These are phyloP conservation scores for Drosophila lutescens DNA, from an alignment of 2,888 invertebrate species.

Conservation along the genomic window DNA sequence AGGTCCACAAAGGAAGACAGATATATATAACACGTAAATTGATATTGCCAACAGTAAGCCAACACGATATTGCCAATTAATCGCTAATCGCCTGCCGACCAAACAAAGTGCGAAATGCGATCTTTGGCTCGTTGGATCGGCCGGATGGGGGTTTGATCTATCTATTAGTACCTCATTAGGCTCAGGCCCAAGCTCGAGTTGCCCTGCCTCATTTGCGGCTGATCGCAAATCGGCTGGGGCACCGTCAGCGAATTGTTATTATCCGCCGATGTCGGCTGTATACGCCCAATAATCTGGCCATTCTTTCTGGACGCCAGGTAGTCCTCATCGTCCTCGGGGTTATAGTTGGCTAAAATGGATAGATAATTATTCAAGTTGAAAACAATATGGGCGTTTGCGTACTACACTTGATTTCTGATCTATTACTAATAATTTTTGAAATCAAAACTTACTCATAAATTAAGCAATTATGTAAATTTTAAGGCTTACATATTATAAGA, in stretches of 20 bases:
- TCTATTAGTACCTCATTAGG: constrained; percentile 78
- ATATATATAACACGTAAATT: constrained; percentile 16
- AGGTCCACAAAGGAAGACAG: not conserved
- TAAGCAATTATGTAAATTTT: too few relatives aligned
- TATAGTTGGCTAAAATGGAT: constrained; percentile 82
- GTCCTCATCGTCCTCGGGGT: constrained; percentile 84
- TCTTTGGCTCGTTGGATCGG: constrained; percentile 16
- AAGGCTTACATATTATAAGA: too few relatives aligned
- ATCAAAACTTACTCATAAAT: too few relatives aligned
- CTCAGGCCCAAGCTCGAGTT: constrained; percentile 65
- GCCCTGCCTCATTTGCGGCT: constrained; percentile 78
- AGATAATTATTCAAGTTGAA: not conserved
- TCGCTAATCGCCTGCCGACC: constrained; percentile 34
- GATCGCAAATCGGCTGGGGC: constrained; percentile 81
- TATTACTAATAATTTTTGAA: too few relatives aligned
- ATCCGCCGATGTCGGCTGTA: constrained; percentile 71
- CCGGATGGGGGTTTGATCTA: constrained; percentile 37
- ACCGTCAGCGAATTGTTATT: constrained; percentile 81
- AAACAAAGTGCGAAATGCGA: constrained; percentile 44
- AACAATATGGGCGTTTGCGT: too few relatives aligned
- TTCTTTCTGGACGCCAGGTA: constrained; percentile 79
- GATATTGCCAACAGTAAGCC: constrained; percentile 28
- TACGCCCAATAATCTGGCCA: constrained; percentile 76
- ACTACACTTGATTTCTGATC: too few relatives aligned
- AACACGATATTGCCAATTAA: constrained; percentile 53